phyloP scores from a whole-genome alignment of 1,140 invertebrate species.

The Bombus balteatus region DNA sequence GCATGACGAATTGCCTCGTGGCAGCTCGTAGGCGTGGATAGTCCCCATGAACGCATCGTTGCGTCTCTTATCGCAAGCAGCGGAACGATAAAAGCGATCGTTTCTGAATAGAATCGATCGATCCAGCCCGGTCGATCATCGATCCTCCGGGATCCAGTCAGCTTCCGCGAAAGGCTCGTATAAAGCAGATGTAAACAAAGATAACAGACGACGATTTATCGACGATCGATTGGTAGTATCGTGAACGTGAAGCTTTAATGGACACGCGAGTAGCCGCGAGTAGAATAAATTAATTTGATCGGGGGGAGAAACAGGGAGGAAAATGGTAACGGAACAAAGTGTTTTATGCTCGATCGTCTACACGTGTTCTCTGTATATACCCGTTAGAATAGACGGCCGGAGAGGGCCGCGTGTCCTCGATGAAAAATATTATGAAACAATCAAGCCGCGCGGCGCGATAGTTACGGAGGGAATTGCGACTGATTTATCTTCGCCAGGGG shows the following conservation, averaged over 20 bases:
- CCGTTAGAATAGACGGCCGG: constrained; percentile 16
- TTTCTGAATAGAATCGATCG: constrained; percentile 36
- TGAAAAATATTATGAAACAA: constrained; percentile 57
- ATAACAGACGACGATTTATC: constrained; percentile 47
- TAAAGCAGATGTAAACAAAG: constrained; percentile 40
- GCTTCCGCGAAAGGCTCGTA: constrained; percentile 24
- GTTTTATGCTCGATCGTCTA: constrained; percentile 19
- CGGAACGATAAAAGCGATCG: constrained; percentile 21
- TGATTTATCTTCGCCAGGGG: constrained; percentile 47
- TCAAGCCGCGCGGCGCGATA: constrained; percentile 34
- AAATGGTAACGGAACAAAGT: constrained; percentile 43
- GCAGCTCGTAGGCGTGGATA: constrained; percentile 45
- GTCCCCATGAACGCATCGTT: constrained; percentile 37
- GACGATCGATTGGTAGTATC: constrained; percentile 38
- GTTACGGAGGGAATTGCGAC: constrained; percentile 49
- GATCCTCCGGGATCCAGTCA: constrained; percentile 35
- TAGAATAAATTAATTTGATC: constrained; percentile 28
- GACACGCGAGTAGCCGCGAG: constrained; percentile 12
- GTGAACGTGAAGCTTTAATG: constrained; percentile 26
- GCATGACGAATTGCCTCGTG: constrained; percentile 35
- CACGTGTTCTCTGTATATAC: not conserved
- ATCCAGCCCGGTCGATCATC: constrained; percentile 43
- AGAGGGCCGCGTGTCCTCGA: constrained; percentile 33
- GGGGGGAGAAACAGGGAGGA: not conserved
- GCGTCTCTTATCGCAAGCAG: constrained; percentile 42